Percentiles rank a stretch among this genome's conserved stretches.
Evolutionary conservation across 2,113 vertebrate genomes (phyloP).

Genomic region (Sinocyclocheilus rhinocerous): DNA sequence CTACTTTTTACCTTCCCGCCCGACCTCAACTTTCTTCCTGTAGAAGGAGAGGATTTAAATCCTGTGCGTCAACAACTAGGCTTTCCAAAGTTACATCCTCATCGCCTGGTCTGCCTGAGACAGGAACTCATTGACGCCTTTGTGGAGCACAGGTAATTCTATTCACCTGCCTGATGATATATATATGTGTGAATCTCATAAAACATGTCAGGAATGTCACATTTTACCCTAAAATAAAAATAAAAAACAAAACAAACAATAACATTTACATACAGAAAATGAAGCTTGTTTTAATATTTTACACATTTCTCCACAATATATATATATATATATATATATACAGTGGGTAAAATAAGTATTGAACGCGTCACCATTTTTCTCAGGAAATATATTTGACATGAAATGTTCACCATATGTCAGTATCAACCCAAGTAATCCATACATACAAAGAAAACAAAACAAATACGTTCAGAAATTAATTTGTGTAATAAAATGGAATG

Average conservation of each 20-base stretch:
- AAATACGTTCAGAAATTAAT: no score
- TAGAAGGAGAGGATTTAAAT: conserved; percentile 80
- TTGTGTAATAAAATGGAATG: no score
- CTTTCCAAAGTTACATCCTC: conserved; percentile 83
- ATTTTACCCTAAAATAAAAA: background rate
- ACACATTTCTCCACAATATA: background rate
- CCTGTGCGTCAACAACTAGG: conserved; percentile 83
- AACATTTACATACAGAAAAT: background rate
- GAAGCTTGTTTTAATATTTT: background rate
- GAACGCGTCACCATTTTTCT: no score
- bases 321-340: background rate
- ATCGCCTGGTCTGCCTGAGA: conserved; percentile 88
- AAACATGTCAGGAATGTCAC: background rate
- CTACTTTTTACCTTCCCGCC: conserved; percentile 91
- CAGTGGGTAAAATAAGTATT: no score
- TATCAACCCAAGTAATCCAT: no score
- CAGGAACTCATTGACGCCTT: conserved; percentile 91
- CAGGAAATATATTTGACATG: no score
- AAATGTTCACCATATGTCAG: no score
- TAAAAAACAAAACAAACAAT: background rate
- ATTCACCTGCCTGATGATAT: background rate
- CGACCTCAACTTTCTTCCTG: conserved; percentile 90
- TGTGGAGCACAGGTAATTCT: conserved; percentile 84
- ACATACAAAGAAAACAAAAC: no score
- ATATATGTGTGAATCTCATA: background rate